Evolutionary conservation across 2,888 invertebrate species (phyloP).

Genomic region (Galeruca laticollis): DNA sequence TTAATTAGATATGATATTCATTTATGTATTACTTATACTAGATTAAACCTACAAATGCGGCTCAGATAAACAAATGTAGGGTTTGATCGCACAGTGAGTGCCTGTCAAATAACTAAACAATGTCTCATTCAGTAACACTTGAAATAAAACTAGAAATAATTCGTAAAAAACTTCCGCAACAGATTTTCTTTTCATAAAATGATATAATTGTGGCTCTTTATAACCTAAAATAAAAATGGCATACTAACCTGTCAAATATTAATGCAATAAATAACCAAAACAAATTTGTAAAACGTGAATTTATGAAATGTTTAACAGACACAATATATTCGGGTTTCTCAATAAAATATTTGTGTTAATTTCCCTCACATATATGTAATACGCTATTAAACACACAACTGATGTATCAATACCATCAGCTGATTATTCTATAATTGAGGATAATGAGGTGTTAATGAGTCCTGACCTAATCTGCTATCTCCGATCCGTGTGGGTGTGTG

Average conservation of each 20-base stretch:
- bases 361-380: conserved; percentile 28
- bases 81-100: no score
- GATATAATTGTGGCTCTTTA: no score
- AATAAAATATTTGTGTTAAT: conserved; percentile 32
- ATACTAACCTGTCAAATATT: not conserved
- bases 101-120: no score
- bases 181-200: no score
- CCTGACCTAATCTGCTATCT: conserved; percentile 61
- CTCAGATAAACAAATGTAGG: no score
- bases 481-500: conserved; percentile 61
- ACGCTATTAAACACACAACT: conserved; percentile 33
- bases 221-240: no score
- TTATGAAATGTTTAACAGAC: conserved; percentile 3
- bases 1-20: no score
- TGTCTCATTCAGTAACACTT: no score
- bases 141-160: no score
- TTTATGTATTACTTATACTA: no score
- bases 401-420: conserved; percentile 46
- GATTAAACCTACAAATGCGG: no score
- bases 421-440: conserved; percentile 47
- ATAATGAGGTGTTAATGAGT: conserved; percentile 64
- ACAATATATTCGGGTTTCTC: conserved; percentile 19
- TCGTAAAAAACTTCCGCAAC: no score
- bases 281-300: not conserved
- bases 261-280: not conserved